phyloP scores from a whole-genome alignment of 2,797 vertebrate species.

The Chanos chanos region DNA sequence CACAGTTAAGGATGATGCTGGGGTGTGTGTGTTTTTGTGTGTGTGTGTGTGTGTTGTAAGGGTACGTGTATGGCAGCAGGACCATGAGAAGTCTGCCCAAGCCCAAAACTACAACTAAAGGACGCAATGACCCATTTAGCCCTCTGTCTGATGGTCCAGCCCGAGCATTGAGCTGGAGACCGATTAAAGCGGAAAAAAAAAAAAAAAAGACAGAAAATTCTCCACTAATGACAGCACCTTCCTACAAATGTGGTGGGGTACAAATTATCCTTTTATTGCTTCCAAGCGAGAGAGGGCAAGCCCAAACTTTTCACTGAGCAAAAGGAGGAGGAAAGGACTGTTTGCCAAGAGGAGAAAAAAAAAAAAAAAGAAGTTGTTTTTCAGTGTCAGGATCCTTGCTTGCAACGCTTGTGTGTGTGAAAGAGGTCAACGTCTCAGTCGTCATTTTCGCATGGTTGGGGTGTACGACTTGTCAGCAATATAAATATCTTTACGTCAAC shows the following conservation, averaged over 20 bases:
- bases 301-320: conserved; percentile 47
- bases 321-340: conserved; percentile 22
- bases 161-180: conserved; percentile 54
- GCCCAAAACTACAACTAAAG: too few species aligned
- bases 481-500: too few species aligned
- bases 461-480: too few species aligned
- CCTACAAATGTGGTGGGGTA: conserved; percentile 64
- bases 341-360: conserved; percentile 45
- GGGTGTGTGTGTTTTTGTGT: too few species aligned
- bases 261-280: conserved; percentile 70
- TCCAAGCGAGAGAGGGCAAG: conserved; percentile 63
- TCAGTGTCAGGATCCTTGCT: conserved; percentile 39
- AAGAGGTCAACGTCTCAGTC: conserved; percentile 2
- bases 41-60: conserved; percentile 8
- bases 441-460: too few species aligned
- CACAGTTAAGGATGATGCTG: too few species aligned
- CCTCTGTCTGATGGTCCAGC: conserved; percentile 55
- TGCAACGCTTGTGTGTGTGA: conserved; percentile 9
- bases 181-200: conserved; percentile 55
- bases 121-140: conserved; percentile 48
- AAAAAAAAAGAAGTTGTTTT: conserved; percentile 48
- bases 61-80: conserved; percentile 26
- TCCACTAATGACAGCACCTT: conserved; percentile 63
- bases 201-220: conserved; percentile 63
- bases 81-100: conserved; percentile 13